Conservation (phyloP, 1,140 invertebrate genomes). For the Drosophila lini region DNA sequence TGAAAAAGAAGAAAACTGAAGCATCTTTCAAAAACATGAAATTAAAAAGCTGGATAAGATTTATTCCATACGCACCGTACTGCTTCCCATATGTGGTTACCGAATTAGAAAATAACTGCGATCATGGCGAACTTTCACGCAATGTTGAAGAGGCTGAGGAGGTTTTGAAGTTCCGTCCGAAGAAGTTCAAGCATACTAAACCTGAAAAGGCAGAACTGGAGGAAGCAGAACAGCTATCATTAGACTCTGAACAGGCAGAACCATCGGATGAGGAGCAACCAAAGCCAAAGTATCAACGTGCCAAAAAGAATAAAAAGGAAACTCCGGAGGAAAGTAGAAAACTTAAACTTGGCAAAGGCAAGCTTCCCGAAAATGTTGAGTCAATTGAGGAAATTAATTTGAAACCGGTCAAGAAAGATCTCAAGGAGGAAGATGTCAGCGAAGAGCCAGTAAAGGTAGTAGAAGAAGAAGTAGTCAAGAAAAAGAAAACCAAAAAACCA, state of each 20-base stretch:
- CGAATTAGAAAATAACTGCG: slow-evolving; percentile 59
- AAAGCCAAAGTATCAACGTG: slow-evolving; percentile 67
- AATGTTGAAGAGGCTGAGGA: slow-evolving; percentile 78
- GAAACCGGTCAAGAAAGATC: slow-evolving; percentile 78
- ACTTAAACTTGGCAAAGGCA: slow-evolving; percentile 73
- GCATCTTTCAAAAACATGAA: slow-evolving; percentile 72
- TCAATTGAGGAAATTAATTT: slow-evolving; percentile 85
- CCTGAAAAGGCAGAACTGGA: slow-evolving; percentile 60
- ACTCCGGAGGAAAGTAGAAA: slow-evolving; percentile 47
- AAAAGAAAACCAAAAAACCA: slow-evolving; percentile 53
- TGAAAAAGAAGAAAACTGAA: slow-evolving; percentile 84
- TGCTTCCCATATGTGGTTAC: slow-evolving; percentile 63
- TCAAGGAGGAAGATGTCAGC: slow-evolving; percentile 68
- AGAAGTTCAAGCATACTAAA: slow-evolving; percentile 68
- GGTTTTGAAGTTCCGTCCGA: slow-evolving; percentile 62
- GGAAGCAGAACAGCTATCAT: slow-evolving; percentile 45
- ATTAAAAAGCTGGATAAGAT: slow-evolving; percentile 77
- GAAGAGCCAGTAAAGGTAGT: slow-evolving; percentile 67
- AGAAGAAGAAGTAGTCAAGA: slow-evolving; percentile 52
- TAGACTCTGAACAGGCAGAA: slow-evolving; percentile 45
- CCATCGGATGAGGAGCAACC: slow-evolving; percentile 39
- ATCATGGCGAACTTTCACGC: slow-evolving; percentile 74
- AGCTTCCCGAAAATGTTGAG: slow-evolving; percentile 59
- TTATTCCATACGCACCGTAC: slow-evolving; percentile 75
- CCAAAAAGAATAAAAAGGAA: slow-evolving; percentile 56